These are phyloP conservation scores for Caenorhabditis sp. DNA, from an alignment of 2,888 invertebrate genomes.

Conservation along the genomic window DNA sequence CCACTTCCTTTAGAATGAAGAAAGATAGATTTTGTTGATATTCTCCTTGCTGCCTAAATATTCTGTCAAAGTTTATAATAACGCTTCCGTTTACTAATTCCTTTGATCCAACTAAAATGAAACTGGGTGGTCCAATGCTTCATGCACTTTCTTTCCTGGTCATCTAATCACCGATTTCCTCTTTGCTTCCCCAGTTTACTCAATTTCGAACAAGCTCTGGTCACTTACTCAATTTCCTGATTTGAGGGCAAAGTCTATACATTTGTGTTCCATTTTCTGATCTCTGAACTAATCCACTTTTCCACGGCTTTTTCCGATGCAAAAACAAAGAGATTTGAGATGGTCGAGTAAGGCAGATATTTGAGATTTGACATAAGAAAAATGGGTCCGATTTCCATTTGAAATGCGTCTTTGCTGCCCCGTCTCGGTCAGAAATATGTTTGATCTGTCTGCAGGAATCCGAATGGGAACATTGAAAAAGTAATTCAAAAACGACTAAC, in stretches of 20 bases:
- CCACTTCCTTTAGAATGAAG: conserved; percentile 17
- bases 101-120: too few species aligned
- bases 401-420: conserved; percentile 47
- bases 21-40: conserved; percentile 2
- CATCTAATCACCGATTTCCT: too few species aligned
- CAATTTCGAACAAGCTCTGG: too few species aligned
- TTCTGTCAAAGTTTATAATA: conserved; percentile 46
- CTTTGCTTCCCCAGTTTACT: too few species aligned
- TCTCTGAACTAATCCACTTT: background rate
- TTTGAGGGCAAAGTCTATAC: too few species aligned
- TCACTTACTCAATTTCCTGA: too few species aligned
- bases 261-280: background rate
- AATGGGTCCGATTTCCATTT: conserved; percentile 54
- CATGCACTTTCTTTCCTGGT: too few species aligned
- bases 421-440: conserved; percentile 23
- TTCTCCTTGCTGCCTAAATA: conserved; percentile 10
- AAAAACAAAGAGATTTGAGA: conserved; percentile 52
- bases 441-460: conserved; percentile 32
- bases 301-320: conserved; percentile 6
- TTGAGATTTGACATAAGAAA: conserved; percentile 51
- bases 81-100: conserved; percentile 14
- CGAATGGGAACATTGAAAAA: conserved; percentile 43
- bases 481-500: conserved; percentile 26
- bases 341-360: conserved; percentile 43
- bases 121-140: too few species aligned